Conservation (phyloP, 1,140 invertebrate genomes). For the Sycobia sp. region DNA sequence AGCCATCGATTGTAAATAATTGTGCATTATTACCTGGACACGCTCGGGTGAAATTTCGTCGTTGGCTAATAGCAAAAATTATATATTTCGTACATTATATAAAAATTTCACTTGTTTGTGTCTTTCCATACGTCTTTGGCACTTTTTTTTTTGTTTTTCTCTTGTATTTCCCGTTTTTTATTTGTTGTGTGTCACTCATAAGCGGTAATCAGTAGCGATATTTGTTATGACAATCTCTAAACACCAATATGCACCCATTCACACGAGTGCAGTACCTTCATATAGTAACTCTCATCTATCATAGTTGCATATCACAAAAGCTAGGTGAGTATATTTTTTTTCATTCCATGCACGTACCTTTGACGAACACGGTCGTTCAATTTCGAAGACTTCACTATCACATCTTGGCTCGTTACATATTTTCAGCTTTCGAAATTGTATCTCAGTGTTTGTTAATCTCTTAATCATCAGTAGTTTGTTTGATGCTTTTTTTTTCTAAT, state of each 20-base stretch:
- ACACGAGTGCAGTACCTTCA: constrained; percentile 45
- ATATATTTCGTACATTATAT: no score
- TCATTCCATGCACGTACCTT: constrained; percentile 35
- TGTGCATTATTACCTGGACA: neutral
- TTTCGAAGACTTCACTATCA: constrained; percentile 6
- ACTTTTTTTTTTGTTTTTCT: constrained; percentile 13
- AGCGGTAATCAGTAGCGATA: constrained; percentile 21
- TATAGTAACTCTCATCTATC: constrained; percentile 49
- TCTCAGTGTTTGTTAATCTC: constrained; percentile 24
- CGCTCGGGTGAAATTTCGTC: constrained; percentile 6
- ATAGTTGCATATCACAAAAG: constrained; percentile 46
- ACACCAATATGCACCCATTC: constrained; percentile 42
- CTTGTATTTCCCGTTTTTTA: constrained; percentile 27
- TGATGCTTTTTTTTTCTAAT: no score
- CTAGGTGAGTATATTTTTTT: constrained; percentile 58
- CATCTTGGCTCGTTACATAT: no score
- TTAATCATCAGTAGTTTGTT: constrained; percentile 20
- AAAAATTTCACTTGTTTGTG: constrained; percentile 5
- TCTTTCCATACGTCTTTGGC: neutral
- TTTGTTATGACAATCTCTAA: constrained; percentile 39
- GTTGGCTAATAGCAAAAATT: no score
- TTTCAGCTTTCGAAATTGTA: constrained; percentile 3
- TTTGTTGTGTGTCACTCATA: constrained; percentile 20
- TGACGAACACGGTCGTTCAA: constrained; percentile 1
- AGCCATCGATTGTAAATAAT: constrained; percentile 42